Conservation (phyloP, 1,140 invertebrate species). For the Hyles vespertilio region DNA sequence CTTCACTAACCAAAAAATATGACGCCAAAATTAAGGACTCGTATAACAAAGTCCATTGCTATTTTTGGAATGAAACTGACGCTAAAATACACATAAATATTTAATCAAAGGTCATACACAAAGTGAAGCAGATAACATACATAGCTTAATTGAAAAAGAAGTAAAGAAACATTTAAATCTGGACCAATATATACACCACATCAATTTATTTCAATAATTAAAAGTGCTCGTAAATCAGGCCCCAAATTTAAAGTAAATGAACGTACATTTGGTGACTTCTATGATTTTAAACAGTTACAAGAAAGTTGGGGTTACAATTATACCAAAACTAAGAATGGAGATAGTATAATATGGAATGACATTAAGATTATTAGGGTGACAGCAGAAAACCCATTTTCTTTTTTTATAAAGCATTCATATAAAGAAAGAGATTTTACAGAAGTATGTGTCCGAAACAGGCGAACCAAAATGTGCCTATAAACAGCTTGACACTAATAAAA, state of each 20-base stretch:
- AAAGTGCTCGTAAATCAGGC: slow-evolving; percentile 22
- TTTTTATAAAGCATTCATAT: slow-evolving; percentile 26
- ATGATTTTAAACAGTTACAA: slow-evolving; percentile 18
- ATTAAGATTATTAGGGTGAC: slow-evolving; percentile 28
- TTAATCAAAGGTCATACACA: slow-evolving; percentile 6
- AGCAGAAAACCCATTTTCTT: slow-evolving; percentile 15
- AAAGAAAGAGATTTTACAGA: slow-evolving; percentile 16
- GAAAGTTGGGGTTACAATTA: slow-evolving; percentile 22
- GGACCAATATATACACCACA: slow-evolving; percentile 23
- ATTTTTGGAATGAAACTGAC: slow-evolving; percentile 63
- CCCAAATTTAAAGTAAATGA: slow-evolving; percentile 20
- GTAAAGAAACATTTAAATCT: slow-evolving; percentile 28
- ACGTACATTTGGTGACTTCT: slow-evolving; percentile 13
- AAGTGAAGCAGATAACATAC: slow-evolving; percentile 19
- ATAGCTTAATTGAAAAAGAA: slow-evolving; percentile 22
- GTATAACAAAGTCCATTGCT: slow-evolving; percentile 42
- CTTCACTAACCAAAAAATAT: neutral
- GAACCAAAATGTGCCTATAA: slow-evolving; percentile 18
- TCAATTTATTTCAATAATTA: slow-evolving; percentile 23
- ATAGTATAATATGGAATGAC: slow-evolving; percentile 30
- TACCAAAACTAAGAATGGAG: slow-evolving; percentile 9
- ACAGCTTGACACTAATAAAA: slow-evolving; percentile 10
- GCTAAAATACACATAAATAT: slow-evolving; percentile 55
- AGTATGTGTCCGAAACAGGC: slow-evolving; percentile 19
- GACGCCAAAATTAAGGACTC: too few species aligned